Base-by-base conservation (phyloP, 2,797 vertebrate genomes). In the Sebastes cheni region DNA sequence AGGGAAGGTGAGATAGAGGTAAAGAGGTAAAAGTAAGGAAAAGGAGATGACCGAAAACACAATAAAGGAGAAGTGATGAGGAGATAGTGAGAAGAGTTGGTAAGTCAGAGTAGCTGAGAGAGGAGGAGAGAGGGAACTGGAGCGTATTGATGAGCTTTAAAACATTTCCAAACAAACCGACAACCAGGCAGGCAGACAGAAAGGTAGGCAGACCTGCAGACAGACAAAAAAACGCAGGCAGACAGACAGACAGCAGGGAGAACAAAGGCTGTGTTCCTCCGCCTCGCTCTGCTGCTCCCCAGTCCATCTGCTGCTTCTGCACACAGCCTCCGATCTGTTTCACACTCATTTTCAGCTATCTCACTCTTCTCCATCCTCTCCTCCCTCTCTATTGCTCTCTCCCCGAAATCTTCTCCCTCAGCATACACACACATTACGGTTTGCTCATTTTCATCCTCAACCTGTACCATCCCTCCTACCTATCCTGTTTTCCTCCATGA, bases 251-350 rank as follows among this genome's bases (percentile, higher is more conserved):
- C 82, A 88, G 83, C 66, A 76, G 83, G 71, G 86, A 91, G 90
- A 93, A 93, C 92, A 94, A 92, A 93, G 92, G 86, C 90, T 85
- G 87, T 60, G 89, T 92, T 93, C 88, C 90, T 93, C 80, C 50
- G 76, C 90, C 87, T 92, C 85, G 85, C 93, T 92, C 81, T 75
- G 72, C 89, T 93, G 89, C 91, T 88, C 88, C 86, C 74, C 80
- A 34, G 79, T 91, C 93, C 92, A 94, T 94, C 93, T 94, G 93
- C 92, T 89, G 88, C 88, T 88, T 75, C 90, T 86, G 88, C 86
- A 85, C 86, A 85, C 89, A 84, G 84, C 83, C 89, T 86, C 89
- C 86, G 75, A 91, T 90, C 81, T 86, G 86, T 86, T 91, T 92
- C 90, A 91, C 91, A 89, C 88, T 94, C 82, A 89, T 93, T 89